Conservation (phyloP, 2,113 vertebrate species). For the Austrofundulus limnaeus region DNA sequence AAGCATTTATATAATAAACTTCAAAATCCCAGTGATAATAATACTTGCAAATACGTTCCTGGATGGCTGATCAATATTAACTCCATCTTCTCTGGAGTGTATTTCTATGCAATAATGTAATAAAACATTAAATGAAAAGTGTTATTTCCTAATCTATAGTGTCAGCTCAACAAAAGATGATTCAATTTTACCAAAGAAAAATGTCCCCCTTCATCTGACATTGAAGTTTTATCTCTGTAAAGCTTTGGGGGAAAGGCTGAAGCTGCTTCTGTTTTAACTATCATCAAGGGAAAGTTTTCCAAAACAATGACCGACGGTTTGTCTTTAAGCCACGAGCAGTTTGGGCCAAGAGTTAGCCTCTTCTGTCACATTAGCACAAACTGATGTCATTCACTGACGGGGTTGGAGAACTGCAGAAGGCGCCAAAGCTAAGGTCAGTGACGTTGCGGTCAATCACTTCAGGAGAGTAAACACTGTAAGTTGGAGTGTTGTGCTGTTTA, state of each 20-base stretch:
- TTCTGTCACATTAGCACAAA: conserved; percentile 37
- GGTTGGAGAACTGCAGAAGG: conserved; percentile 3
- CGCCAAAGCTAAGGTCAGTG: conserved; percentile 28
- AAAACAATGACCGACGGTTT: conserved; percentile 47
- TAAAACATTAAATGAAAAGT: too few species aligned
- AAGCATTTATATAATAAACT: background rate
- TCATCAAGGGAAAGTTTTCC: conserved; percentile 11
- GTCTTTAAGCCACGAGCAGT: conserved; percentile 32
- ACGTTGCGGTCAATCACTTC: conserved; percentile 29
- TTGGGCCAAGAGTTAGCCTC: conserved; percentile 25
- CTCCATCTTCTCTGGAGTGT: too few species aligned
- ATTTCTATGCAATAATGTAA: too few species aligned
- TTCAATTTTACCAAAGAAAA: too few species aligned
- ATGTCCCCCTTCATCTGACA: too few species aligned
- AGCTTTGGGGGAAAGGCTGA: conserved; percentile 14
- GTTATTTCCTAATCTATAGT: too few species aligned
- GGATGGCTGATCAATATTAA: too few species aligned
- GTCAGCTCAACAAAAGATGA: too few species aligned
- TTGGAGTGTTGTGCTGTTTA: conserved; percentile 5
- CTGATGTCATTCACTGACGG: conserved; percentile 2
- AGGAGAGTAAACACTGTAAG: conserved; percentile 5
- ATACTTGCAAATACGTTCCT: too few species aligned
- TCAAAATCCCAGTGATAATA: too few species aligned
- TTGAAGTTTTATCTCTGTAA: background rate
- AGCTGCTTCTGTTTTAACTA: conserved; percentile 17